Base-by-base conservation (phyloP, 2,113 vertebrate genomes). In the Proterorhinus semilunaris region DNA sequence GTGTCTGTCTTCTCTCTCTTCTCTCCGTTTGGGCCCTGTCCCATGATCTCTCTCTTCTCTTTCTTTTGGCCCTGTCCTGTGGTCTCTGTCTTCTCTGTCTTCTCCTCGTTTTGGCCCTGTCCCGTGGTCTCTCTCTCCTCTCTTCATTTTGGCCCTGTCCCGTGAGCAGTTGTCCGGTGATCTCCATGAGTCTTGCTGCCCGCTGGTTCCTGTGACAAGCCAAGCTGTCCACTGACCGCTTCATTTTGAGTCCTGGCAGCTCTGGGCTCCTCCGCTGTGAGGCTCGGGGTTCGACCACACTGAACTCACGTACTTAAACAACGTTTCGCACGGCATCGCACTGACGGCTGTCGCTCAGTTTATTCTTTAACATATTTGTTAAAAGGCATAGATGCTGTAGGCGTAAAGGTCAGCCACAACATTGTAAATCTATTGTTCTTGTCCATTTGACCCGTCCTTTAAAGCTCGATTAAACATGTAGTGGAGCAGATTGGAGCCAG, bases 141-240 rank as follows among this genome's bases (percentile, higher is more conserved):
- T 83, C 83, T 78, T 85, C 86, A 82, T 16, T 54, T 88, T 88
- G 86, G 86, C 82, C 81, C 10, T 6, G 54, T 12, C 16, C 10
- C 8, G 8, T 11, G 54, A 57, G 54, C 54, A 57, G 54, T 57
- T 80, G 86, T 89, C 86, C 88, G 88, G 82, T 86, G 79, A 80
- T 82, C 87, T 79, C 73, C 87, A 88, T 83, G 87, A 76, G 87
- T 86, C 80, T 0, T 59, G 78, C 81, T 52, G 78, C 87, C 86
- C 51, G 79, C 87, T 78, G 86, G 83, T 85, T 87, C 81, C 82
- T 76, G 82, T 90, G 89, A 89, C 87, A 90, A 86, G 80, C 86
- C 87, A 89, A 89, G 87, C 89, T 90, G 89, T 89, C 87, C 45
- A 70, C 82, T 90, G 88, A 90, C 88, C 88, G 75, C 88, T 90